A percentile compares a stretch with the other conserved stretches of the same genome.
These are phyloP conservation scores for Mechanitis messenoides DNA, from an alignment of 2,888 invertebrate species.

Conservation along the genomic window DNA sequence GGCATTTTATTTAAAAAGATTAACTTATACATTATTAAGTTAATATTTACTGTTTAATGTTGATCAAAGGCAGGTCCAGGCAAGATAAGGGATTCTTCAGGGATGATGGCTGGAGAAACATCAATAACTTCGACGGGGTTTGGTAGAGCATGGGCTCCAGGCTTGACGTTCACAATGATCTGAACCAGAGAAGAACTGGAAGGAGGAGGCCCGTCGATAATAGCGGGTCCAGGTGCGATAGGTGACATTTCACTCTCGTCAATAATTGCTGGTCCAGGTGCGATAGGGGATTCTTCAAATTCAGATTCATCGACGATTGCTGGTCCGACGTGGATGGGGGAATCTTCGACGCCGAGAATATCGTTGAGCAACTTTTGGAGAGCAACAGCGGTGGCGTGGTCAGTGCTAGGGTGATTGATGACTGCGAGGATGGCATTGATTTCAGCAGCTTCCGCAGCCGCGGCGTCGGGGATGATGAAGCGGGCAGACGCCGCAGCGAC, in stretches of 20 bases:
- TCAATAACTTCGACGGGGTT: constrained; percentile 2
- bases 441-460: constrained; percentile 28
- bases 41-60: too few species aligned
- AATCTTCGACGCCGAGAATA: constrained; percentile 26
- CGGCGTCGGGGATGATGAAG: constrained; percentile 20
- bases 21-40: too few species aligned
- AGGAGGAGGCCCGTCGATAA: constrained; percentile 17
- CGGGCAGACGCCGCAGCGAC: constrained; percentile 30
- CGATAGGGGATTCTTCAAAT: constrained; percentile 12
- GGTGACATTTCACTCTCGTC: constrained; percentile 5
- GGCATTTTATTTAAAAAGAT: too few species aligned
- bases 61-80: too few species aligned
- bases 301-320: constrained; percentile 34
- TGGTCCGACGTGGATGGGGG: constrained; percentile 33
- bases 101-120: constrained; percentile 1
- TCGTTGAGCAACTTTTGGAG: constrained; percentile 35
- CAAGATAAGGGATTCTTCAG: neutral
- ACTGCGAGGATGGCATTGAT: constrained; percentile 43
- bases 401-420: constrained; percentile 43
- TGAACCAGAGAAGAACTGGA: constrained; percentile 30
- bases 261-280: constrained; percentile 6
- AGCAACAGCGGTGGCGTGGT: constrained; percentile 38
- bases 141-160: constrained; percentile 2
- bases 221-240: neutral
- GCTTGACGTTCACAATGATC: constrained; percentile 33